These are phyloP conservation scores for Gymnocheta viridis DNA, from an alignment of 2,888 invertebrate species.

Conservation along the genomic window DNA sequence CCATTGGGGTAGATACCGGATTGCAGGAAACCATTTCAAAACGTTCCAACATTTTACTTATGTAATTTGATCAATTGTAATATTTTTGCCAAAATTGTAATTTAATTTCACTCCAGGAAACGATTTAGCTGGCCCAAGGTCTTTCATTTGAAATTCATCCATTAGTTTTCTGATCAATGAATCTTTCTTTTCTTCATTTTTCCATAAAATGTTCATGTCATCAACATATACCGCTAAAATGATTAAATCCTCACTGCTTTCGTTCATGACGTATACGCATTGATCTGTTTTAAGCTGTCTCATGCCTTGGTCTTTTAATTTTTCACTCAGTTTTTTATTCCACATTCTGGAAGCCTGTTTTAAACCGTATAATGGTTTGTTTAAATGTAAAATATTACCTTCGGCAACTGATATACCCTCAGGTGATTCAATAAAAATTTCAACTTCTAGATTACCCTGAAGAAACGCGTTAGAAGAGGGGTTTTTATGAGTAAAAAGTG, in stretches of 20 bases:
- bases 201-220: no score
- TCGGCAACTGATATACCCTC: no score
- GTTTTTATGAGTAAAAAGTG: no score
- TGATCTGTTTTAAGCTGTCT: no score
- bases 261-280: neutral
- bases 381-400: no score
- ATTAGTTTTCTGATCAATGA: constrained; percentile 48
- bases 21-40: neutral
- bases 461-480: no score
- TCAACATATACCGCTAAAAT: constrained; percentile 42
- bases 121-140: constrained; percentile 49
- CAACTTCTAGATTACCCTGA: no score
- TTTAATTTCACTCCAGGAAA: constrained; percentile 65
- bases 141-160: constrained; percentile 38
- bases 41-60: neutral
- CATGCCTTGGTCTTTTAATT: no score
- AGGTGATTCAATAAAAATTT: no score
- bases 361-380: no score
- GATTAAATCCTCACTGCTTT: neutral
- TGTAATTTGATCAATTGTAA: constrained; percentile 2
- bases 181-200: constrained; percentile 27
- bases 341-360: no score
- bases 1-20: neutral
- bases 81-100: neutral
- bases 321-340: no score